These are phyloP conservation scores for Parapristionchus giblindavisi DNA, from an alignment of 2,888 invertebrate genomes.

Conservation along the genomic window DNA sequence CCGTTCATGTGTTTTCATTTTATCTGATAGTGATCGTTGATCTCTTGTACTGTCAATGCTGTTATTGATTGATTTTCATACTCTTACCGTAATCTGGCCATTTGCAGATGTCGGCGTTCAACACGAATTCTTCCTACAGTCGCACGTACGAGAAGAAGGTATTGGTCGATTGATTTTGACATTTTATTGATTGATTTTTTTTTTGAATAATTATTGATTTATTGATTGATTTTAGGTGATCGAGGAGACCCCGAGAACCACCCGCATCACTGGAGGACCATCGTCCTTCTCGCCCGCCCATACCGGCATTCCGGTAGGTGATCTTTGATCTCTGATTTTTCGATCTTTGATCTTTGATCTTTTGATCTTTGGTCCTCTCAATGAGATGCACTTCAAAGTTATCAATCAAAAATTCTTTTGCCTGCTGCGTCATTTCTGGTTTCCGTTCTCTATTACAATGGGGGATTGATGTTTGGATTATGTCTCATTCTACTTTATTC, in stretches of 20 bases:
- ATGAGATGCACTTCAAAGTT: too few relatives aligned
- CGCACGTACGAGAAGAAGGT: conserved; percentile 40
- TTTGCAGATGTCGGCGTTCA: conserved; percentile 35
- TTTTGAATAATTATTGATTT: too few relatives aligned
- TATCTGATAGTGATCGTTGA: too few relatives aligned
- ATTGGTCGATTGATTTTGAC: background rate
- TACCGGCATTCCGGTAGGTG: conserved; percentile 22
- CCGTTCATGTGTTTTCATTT: too few relatives aligned
- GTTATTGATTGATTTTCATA: background rate
- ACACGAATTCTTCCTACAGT: conserved; percentile 36
- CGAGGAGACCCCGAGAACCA: conserved; percentile 36
- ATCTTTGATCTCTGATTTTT: background rate
- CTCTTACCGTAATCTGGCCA: background rate
- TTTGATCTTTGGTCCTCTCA: background rate
- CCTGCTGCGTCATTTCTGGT: too few relatives aligned
- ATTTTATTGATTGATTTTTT: background rate
- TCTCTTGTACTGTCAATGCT: background rate
- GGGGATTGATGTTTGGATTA: too few relatives aligned
- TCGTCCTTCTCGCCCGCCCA: background rate
- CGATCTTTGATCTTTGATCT: background rate
- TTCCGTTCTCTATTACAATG: too few relatives aligned
- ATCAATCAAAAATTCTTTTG: too few relatives aligned
- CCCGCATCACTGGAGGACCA: background rate
- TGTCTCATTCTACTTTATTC: too few relatives aligned
- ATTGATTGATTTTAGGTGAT: conserved; percentile 28